These are phyloP conservation scores for Semotilus atromaculatus DNA, from an alignment of 2,797 vertebrate genomes.

Conservation along the genomic window DNA sequence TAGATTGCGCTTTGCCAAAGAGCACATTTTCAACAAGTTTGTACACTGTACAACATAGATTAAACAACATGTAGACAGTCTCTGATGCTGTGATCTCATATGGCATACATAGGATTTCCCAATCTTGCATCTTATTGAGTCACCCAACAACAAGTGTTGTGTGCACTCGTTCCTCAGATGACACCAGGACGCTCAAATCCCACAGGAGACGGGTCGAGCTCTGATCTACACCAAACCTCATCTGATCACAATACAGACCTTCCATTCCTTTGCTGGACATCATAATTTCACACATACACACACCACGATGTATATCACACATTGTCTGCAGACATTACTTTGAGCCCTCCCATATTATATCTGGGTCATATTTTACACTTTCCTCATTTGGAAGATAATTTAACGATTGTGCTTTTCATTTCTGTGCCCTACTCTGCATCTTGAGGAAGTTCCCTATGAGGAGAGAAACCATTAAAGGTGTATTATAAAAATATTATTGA, in stretches of 20 bases:
- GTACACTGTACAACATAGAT: constrained; percentile 13
- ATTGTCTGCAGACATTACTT: not conserved
- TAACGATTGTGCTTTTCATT: constrained; percentile 51
- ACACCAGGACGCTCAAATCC: constrained; percentile 38
- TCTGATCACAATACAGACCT: constrained; percentile 50
- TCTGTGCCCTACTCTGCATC: constrained; percentile 59
- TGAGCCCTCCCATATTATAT: constrained; percentile 15
- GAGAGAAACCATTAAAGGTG: constrained; percentile 70
- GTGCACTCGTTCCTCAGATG: constrained; percentile 43
- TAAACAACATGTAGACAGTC: constrained; percentile 21
- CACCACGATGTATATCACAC: not conserved
- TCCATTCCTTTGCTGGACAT: constrained; percentile 16
- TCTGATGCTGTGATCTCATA: constrained; percentile 34
- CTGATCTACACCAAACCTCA: constrained; percentile 49
- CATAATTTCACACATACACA: constrained; percentile 3
- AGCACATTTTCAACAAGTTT: not conserved
- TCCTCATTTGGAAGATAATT: constrained; percentile 26
- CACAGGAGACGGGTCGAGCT: constrained; percentile 49
- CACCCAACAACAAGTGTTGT: constrained; percentile 58
- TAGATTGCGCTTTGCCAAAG: not conserved
- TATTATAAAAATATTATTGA: constrained; percentile 82
- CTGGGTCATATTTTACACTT: constrained; percentile 33
- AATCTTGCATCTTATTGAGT: constrained; percentile 62
- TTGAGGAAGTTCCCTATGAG: constrained; percentile 62
- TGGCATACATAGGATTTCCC: constrained; percentile 38